Conservation (phyloP, 1,140 invertebrate species). For the Aleiodes sp. region DNA sequence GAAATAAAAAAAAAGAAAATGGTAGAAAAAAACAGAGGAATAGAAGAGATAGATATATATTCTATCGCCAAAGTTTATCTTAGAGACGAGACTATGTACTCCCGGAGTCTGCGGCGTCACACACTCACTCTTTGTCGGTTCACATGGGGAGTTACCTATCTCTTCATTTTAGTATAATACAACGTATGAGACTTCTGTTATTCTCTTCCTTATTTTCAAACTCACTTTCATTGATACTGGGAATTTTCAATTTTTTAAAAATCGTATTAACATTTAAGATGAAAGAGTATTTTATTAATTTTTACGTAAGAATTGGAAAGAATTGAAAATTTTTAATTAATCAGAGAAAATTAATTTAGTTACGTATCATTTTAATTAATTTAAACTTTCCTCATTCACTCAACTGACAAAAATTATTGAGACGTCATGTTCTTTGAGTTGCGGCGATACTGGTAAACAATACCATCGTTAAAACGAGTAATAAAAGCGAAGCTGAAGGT, state of each 20-base stretch:
- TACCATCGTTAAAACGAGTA: constrained; percentile 49
- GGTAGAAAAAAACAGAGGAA: constrained; percentile 13
- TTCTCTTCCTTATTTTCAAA: neutral
- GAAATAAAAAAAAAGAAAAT: constrained; percentile 20
- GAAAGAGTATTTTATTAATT: too few species aligned
- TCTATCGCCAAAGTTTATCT: constrained; percentile 45
- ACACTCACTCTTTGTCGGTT: constrained; percentile 22
- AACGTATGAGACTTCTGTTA: neutral
- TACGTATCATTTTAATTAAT: neutral
- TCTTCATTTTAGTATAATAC: constrained; percentile 6
- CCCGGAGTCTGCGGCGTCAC: constrained; percentile 24
- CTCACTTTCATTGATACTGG: neutral
- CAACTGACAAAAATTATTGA: constrained; percentile 27
- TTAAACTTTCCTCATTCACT: neutral
- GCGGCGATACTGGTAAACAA: constrained; percentile 34
- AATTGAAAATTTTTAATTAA: too few species aligned
- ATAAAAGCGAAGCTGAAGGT: constrained; percentile 38
- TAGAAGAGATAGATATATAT: constrained; percentile 23
- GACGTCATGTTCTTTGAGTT: constrained; percentile 34
- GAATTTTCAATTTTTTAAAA: too few species aligned
- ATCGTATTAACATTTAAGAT: too few species aligned
- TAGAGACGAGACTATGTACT: constrained; percentile 37
- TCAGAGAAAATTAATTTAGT: too few species aligned
- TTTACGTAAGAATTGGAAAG: too few species aligned
- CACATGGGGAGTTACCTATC: constrained; percentile 12